phyloP scores from a whole-genome alignment of 2,888 invertebrate genomes.

The Phragmatobia fuliginosa region DNA sequence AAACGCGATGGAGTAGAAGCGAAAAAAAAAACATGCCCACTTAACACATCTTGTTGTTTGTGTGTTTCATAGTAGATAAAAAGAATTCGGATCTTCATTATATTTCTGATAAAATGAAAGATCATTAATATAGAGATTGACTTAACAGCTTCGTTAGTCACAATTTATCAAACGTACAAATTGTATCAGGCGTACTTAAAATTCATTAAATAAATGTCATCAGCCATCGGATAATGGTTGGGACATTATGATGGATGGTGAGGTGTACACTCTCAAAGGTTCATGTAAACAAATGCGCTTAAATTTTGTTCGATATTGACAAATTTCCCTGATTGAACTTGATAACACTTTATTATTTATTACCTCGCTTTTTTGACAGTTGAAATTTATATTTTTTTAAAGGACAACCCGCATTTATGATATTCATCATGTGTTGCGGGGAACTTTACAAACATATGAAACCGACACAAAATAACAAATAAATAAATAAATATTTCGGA shows the following conservation, averaged over 20 bases:
- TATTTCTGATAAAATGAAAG: constrained; percentile 5
- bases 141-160: constrained; percentile 25
- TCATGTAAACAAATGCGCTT: neutral
- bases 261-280: constrained; percentile 21
- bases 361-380: neutral
- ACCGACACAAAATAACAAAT: too few species aligned
- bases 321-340: neutral
- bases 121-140: constrained; percentile 19
- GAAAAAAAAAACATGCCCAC: too few species aligned
- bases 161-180: constrained; percentile 61
- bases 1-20: too few species aligned
- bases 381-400: too few species aligned
- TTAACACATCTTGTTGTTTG: too few species aligned
- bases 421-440: too few species aligned
- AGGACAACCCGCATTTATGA: too few species aligned
- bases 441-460: too few species aligned
- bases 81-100: neutral
- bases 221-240: constrained; percentile 50
- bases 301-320: neutral
- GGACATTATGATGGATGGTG: constrained; percentile 58
- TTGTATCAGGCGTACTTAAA: constrained; percentile 61
- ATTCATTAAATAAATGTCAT: constrained; percentile 65
- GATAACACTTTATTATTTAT: neutral
- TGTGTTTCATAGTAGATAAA: neutral
- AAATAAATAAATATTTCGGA: too few species aligned